A percentile compares a stretch with the other conserved stretches of the same genome.
Conservation (phyloP, 2,113 vertebrate genomes). For the Marcusenius ussheri region DNA sequence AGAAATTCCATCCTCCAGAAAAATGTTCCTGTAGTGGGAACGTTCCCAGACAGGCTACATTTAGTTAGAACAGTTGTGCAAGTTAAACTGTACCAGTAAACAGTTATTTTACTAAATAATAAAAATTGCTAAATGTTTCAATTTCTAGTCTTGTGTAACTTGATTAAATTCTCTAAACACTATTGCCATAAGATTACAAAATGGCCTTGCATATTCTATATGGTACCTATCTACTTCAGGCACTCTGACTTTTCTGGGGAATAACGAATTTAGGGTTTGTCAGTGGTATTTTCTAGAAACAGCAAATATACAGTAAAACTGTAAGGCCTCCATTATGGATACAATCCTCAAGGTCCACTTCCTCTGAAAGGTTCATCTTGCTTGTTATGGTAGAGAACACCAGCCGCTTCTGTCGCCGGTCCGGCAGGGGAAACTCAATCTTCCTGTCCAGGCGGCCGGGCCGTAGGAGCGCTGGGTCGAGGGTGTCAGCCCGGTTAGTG, state of each 20-base stretch:
- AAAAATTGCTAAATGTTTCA: background rate
- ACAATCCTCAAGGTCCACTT: conserved; percentile 92
- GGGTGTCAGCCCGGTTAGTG: conserved; percentile 85
- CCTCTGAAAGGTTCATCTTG: conserved; percentile 93
- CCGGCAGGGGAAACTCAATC: conserved; percentile 87
- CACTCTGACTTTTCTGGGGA: background rate
- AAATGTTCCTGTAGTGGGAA: no score
- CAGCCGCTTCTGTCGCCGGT: conserved; percentile 84
- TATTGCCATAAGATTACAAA: background rate
- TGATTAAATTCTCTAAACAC: background rate
- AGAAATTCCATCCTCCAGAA: no score
- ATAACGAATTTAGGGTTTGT: background rate
- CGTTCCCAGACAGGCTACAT: background rate
- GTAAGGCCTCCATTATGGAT: conserved; percentile 58
- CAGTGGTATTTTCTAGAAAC: background rate
- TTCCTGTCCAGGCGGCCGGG: conserved; percentile 85
- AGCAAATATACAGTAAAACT: background rate
- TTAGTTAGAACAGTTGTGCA: background rate
- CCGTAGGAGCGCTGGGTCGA: conserved; percentile 83
- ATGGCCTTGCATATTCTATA: background rate
- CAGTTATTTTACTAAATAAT: background rate
- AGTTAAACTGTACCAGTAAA: background rate
- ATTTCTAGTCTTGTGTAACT: background rate
- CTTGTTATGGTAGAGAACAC: conserved; percentile 92
- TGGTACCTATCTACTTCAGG: background rate